phyloP scores from a whole-genome alignment of 2,888 invertebrate species.

The Drosophila formosana region DNA sequence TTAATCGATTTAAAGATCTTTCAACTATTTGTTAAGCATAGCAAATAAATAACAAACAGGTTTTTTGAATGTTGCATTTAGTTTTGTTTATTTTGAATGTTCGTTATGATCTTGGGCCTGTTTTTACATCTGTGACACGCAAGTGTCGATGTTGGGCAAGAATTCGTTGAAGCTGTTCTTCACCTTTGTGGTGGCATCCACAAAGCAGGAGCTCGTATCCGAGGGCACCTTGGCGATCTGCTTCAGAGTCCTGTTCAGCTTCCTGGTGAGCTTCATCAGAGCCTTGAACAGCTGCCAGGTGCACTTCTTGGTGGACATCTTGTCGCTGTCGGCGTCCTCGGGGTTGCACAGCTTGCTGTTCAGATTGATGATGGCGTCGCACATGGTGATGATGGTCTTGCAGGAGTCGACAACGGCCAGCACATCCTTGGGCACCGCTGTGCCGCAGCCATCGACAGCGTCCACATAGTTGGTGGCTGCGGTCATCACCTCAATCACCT shows the following conservation, averaged over 20 bases:
- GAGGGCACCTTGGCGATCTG: slow-evolving; percentile 43
- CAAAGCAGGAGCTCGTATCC: slow-evolving; percentile 52
- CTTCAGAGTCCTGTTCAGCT: slow-evolving; percentile 33
- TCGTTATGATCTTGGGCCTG: too few species aligned
- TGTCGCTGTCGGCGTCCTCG: slow-evolving; percentile 1
- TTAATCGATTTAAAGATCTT: too few species aligned
- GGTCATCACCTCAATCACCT: slow-evolving; percentile 37
- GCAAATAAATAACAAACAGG: too few species aligned
- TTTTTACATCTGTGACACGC: slow-evolving; percentile 30
- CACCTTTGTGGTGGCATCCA: slow-evolving; percentile 40
- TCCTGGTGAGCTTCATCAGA: slow-evolving; percentile 23
- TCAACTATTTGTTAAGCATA: too few species aligned
- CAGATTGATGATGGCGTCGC: slow-evolving; percentile 42
- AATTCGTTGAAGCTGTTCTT: slow-evolving; percentile 40
- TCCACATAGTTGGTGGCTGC: slow-evolving; percentile 51
- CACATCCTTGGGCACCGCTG: slow-evolving; percentile 56
- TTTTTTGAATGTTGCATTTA: too few species aligned
- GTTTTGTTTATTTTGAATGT: too few species aligned
- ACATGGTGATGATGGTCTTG: slow-evolving; percentile 40
- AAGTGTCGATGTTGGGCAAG: slow-evolving; percentile 43
- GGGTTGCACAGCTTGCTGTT: slow-evolving; percentile 33
- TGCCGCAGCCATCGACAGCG: slow-evolving; percentile 43
- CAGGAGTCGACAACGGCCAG: slow-evolving; percentile 35
- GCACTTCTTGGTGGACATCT: slow-evolving; percentile 30
- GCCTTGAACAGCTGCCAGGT: background rate